Percentiles rank a stretch among this genome's conserved stretches.
These are phyloP conservation scores for Rana temporaria DNA, from an alignment of 2,113 vertebrate species.

Conservation along the genomic window DNA sequence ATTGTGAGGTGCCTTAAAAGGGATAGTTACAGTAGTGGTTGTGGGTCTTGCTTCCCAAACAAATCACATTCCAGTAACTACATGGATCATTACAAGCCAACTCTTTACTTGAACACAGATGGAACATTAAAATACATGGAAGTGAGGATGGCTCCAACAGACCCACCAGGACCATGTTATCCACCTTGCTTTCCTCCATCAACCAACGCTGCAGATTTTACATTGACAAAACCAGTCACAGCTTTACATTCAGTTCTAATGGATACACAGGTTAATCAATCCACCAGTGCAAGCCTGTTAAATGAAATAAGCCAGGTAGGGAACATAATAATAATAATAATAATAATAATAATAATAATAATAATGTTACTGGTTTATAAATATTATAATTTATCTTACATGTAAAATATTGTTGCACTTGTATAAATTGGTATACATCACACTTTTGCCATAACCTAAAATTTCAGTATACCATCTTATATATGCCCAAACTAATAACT, in stretches of 20 bases:
- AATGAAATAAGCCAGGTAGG: conserved; percentile 1
- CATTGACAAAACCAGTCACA: neutral
- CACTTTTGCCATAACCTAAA: too few relatives aligned
- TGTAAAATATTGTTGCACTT: too few relatives aligned
- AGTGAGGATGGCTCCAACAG: conserved; percentile 83
- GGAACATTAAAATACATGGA: conserved; percentile 91
- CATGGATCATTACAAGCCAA: conserved; percentile 83
- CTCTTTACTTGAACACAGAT: conserved; percentile 85
- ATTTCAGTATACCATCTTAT: too few relatives aligned
- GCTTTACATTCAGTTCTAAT: too few relatives aligned
- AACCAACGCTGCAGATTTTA: neutral
- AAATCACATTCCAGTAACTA: conserved; percentile 69
- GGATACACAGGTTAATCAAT: too few relatives aligned
- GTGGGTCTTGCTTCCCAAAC: conserved; percentile 66
- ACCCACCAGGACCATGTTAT: conserved; percentile 77
- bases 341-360: neutral
- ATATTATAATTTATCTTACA: too few relatives aligned
- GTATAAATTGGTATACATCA: too few relatives aligned
- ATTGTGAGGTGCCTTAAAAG: conserved; percentile 64
- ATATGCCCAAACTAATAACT: too few relatives aligned
- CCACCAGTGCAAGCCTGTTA: too few relatives aligned
- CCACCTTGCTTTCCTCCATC: conserved; percentile 12
- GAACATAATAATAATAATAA: neutral
- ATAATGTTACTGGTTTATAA: neutral
- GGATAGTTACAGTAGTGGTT: conserved; percentile 3